Conservation (phyloP, 1,140 invertebrate genomes). For the Zelostemma sp. region DNA sequence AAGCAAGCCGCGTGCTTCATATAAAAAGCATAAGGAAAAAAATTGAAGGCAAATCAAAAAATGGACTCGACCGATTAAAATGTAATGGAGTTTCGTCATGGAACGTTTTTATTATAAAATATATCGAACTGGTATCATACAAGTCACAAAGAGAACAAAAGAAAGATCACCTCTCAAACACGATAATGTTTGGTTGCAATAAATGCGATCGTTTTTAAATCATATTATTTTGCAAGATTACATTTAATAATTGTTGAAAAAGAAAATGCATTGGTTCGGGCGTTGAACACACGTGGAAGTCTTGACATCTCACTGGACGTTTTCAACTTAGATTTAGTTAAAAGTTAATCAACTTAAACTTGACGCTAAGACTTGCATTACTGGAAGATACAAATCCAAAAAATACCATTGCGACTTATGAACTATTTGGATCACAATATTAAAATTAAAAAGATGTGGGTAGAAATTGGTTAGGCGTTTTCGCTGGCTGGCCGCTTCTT, state of each 20-base stretch:
- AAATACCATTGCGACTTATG: conserved; percentile 12
- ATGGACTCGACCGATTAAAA: neutral
- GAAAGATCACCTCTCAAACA: too few relatives aligned
- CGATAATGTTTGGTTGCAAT: too few relatives aligned
- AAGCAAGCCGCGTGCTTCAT: conserved; percentile 18
- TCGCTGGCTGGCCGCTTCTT: conserved; percentile 62
- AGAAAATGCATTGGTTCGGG: too few relatives aligned
- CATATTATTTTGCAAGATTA: too few relatives aligned
- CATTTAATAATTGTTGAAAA: too few relatives aligned
- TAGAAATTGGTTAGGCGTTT: conserved; percentile 54
- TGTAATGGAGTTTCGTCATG: conserved; percentile 26
- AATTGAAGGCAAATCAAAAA: conserved; percentile 14
- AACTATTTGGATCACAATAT: conserved; percentile 49
- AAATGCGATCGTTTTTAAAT: too few relatives aligned
- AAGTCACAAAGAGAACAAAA: too few relatives aligned
- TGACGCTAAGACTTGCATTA: neutral
- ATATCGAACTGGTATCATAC: conserved; percentile 47
- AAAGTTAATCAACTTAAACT: neutral
- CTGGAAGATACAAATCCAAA: conserved; percentile 1
- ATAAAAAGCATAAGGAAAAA: conserved; percentile 31
- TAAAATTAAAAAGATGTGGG: conserved; percentile 28
- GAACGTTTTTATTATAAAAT: conserved; percentile 67
- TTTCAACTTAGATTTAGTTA: too few relatives aligned
- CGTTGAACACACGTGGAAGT: too few relatives aligned
- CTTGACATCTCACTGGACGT: too few relatives aligned